Evolutionary conservation across 2,113 vertebrate species (phyloP), one percentile per base, ranked within the genome.

Genomic region (Phaetusa simplex): DNA sequence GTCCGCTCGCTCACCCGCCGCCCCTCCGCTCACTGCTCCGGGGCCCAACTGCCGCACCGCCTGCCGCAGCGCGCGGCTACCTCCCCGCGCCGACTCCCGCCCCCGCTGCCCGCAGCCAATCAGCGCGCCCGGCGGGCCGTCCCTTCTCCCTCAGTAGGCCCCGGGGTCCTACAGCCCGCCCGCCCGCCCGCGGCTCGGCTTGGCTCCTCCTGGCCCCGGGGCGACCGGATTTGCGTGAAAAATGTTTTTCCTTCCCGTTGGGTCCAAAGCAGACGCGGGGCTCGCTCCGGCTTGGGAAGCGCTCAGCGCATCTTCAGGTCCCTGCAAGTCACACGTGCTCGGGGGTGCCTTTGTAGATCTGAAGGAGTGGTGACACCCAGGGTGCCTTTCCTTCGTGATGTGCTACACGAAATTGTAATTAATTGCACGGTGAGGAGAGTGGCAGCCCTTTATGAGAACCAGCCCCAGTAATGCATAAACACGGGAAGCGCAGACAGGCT

Each of bases 361-460:
- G 76, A 82, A 12, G 1, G 6, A 36, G 52, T 42, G 27, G 65
- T 36, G 78, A 29, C 8, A 6, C 20, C 27, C 1, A 1, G 34
- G 32, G 17, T 53, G 53, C 32, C 24, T 74, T 78, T 32, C 45
- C 23, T 72, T 64, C 40, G 1, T 5, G 23, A 2, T 18, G 34
- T 12, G 58, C 85, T 66, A 5, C 52, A 32, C 0, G 9, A 17
- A 14, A 18, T 22, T 8, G 34, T 43, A 21, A 1, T 20, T 78
- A 32, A 61, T 55, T 49, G 27, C 40, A 14, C 0, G 0, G 24
- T 3, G 29, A 36, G 34, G 49, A 69, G 14, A 0, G 0, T 23
- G 58, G 26, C 50, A 42, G 23, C 22, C 12, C 36, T 40, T 62
- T 11, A 9, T 3, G 14, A 42, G 38, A 58, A 21, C 14, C 69